Evolutionary conservation across 2,113 vertebrate genomes (phyloP), one percentile per base, ranked within the genome.

Genomic region (Pterocles gutturalis): DNA sequence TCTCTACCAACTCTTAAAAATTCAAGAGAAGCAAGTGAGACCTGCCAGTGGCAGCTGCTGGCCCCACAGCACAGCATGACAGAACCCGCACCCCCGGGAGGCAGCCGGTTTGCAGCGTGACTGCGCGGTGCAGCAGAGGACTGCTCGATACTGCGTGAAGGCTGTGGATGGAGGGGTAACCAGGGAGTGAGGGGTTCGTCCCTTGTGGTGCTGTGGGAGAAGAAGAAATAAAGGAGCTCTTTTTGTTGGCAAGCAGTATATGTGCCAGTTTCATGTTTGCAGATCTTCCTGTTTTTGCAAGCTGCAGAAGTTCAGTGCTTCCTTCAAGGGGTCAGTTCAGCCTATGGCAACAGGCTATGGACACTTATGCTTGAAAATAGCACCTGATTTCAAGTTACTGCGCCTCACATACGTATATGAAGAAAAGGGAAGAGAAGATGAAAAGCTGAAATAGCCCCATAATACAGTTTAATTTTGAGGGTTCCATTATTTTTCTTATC

Each of bases 31-130:
- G 16, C 18, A 7, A n/a, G 19, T 0, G 0, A 71, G 36, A 33
- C 8, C 14, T 36, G 8, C 17, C 34, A 54, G 33, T 11, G 26
- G 41, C 55, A 79, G 45, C 36, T 21, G 4, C 46, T 34, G 22
- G 7, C 26, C 62, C 17, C 43, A 9, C 12, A 58, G 34, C 17
- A 3, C 1, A 16, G 26, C 0, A 49, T 18, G n/a, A 41, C 76
- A 79, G 71, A 20, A 13, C 6, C 4, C 0, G 3, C 22, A 17
- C 0, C 1, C 2, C 4, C 0, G 0, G 17, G 36, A 51, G 9
- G 13, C 16, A 22, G 10, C 28, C 38, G 78, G 7, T 8, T 55
- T 7, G 29, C 19, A 41, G 25, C 13, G 49, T 13, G 24, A 51
- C 49, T 51, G 41, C 41, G 13, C 41, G 41, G 41, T 41, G 41